A percentile compares a stretch with the other conserved stretches of the same genome.
These are phyloP conservation scores for Epizoanthus illoricatus DNA, from an alignment of 92 coral and sea anemone genomes.

Conservation along the genomic window DNA sequence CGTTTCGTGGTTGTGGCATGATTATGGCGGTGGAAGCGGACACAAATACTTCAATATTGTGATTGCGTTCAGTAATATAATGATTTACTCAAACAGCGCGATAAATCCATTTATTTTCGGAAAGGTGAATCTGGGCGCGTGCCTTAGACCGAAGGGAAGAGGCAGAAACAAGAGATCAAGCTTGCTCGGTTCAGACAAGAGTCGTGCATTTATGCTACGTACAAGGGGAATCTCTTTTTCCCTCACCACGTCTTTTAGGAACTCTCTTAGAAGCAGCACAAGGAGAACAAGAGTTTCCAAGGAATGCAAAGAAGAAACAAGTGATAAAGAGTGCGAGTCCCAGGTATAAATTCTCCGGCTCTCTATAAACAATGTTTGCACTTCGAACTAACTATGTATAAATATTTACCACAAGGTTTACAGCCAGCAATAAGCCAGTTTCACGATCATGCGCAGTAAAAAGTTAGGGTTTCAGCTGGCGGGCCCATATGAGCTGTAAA, in stretches of 20 bases:
- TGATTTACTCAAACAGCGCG: constrained; percentile 82
- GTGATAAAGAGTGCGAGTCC: not conserved
- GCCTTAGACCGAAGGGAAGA: constrained; percentile 25
- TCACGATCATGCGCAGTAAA: too few relatives aligned
- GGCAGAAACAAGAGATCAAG: not conserved
- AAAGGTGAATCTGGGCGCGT: constrained; percentile 40
- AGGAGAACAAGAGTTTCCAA: not conserved
- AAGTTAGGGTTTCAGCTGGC: too few relatives aligned
- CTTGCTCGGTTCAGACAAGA: constrained; percentile 30
- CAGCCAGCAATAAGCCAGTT: too few relatives aligned
- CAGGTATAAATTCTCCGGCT: not conserved
- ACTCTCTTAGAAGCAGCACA: constrained; percentile 20
- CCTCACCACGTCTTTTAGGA: constrained; percentile 9
- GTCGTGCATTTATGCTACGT: constrained; percentile 19
- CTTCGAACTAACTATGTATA: too few relatives aligned
- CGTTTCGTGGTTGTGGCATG: constrained; percentile 85
- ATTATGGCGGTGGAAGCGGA: constrained; percentile 64
- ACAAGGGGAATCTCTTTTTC: constrained; percentile 16
- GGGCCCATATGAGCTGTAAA: too few relatives aligned
- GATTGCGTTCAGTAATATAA: constrained; percentile 69
- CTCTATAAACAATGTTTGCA: too few relatives aligned
- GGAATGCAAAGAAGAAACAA: not conserved
- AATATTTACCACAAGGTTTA: too few relatives aligned
- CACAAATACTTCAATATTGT: constrained; percentile 56
- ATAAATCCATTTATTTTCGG: constrained; percentile 94